Base-by-base conservation (phyloP, 2,113 vertebrate genomes). In the Litocranius walleri region DNA sequence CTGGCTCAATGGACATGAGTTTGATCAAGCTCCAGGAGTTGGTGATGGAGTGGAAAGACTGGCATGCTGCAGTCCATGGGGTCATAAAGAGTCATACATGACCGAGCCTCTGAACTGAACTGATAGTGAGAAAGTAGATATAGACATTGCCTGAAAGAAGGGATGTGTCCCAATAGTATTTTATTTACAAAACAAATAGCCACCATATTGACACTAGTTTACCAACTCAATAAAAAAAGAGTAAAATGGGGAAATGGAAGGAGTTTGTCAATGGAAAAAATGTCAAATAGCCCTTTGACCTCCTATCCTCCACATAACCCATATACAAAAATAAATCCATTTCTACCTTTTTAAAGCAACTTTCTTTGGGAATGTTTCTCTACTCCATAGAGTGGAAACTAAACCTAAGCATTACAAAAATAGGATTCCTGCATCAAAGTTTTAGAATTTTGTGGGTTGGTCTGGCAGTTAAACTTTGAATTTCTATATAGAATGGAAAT, bases 291-390 rank as follows among this genome's bases (percentile, higher is more conserved):
- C 50, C 19, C 14, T 90, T 81, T 50, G 71, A 59, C 3, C n/a
- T 87, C 59, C 59, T 87, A 71, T 48, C 29, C 43, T 87, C 33
- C 40, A 13, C 29, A 33, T 81, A 43, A 40, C 6, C 15, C 50
- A 87, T 87, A 81, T 45, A 52, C 80, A 30, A 81, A 64, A 96
- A 86, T 27, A 90, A 90, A 96, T 50, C 33, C 7, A 67, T 91
- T 81, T 77, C 23, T 43, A 52, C 6, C 52, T 43, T 86, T 29
- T 57, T 80, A 86, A 52, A 86, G 52, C 27, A 29, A 43, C 27
- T 82, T 88, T 74, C 33, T 86, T 90, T 33, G 10, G 19, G 7
- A 12, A 0, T n/a, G 7, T 67, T 86, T 86, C 50, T 90, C 25
- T 90, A 52, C 27, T 80, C 40, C 2, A 57, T 1, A 87, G 27